Evolutionary conservation across 2,888 invertebrate species (phyloP).

Genomic region (Stramonita haemastoma): DNA sequence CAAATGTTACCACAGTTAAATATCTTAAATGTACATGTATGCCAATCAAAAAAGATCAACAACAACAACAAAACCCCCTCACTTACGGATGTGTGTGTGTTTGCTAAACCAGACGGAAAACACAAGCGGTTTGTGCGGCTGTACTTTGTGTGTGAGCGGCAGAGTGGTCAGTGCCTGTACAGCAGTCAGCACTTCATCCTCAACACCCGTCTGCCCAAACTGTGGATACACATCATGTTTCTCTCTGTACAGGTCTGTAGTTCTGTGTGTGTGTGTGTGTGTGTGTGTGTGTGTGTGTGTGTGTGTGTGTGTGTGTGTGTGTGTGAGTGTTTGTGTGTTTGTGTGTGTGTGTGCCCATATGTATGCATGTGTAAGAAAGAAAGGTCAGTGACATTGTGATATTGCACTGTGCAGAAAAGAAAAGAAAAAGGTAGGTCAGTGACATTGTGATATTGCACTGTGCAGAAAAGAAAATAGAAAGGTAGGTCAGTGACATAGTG

Average conservation of each 20-base stretch:
- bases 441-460: too few relatives aligned
- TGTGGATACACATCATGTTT: slow-evolving; percentile 98
- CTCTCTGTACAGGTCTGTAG: slow-evolving; percentile 87
- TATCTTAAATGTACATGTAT: too few relatives aligned
- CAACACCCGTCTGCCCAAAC: slow-evolving; percentile 86
- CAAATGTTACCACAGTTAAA: too few relatives aligned
- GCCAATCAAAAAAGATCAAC: too few relatives aligned
- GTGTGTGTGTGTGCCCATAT: neutral
- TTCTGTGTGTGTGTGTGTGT: neutral
- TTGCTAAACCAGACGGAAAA: slow-evolving; percentile 82
- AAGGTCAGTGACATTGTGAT: too few relatives aligned
- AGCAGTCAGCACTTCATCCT: slow-evolving; percentile 78
- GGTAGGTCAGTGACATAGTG: too few relatives aligned
- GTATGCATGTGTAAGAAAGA: neutral
- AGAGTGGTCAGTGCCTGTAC: slow-evolving; percentile 89
- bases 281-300: neutral
- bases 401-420: too few relatives aligned
- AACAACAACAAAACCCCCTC: too few relatives aligned
- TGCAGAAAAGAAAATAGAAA: too few relatives aligned
- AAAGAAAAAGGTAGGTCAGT: too few relatives aligned
- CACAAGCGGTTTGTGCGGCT: slow-evolving; percentile 92
- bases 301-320: neutral
- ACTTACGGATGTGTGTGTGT: neutral
- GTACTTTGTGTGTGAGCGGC: slow-evolving; percentile 92
- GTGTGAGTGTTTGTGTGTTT: neutral